Percentiles rank a stretch among this genome's conserved stretches.
Conservation (phyloP, 2,113 vertebrate genomes). For the Vulpes lagopus region DNA sequence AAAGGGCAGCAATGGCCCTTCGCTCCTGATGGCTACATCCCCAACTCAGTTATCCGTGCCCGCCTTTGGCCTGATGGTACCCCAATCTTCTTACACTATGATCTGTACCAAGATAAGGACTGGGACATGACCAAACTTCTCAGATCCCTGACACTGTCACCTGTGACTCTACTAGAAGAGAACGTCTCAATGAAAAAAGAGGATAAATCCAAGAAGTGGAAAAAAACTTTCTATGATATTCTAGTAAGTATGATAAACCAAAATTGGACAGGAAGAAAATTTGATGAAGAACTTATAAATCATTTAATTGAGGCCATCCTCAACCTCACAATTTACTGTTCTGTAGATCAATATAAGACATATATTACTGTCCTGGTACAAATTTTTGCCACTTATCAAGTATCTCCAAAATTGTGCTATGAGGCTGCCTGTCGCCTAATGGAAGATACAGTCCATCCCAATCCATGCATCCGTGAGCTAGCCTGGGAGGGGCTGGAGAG, state of each 20-base stretch:
- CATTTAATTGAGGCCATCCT: constrained; percentile 59
- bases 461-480: constrained; percentile 1
- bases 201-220: background rate
- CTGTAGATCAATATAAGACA: constrained; percentile 54
- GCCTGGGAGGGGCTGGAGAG: constrained; percentile 74
- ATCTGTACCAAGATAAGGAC: background rate
- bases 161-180: background rate
- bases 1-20: constrained; percentile 69
- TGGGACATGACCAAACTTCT: background rate
- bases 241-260: background rate
- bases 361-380: constrained; percentile 59
- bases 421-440: constrained; percentile 53
- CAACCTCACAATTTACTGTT: constrained; percentile 60
- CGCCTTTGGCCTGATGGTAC: constrained; percentile 73
- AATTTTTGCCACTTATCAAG: constrained; percentile 33
- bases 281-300: background rate
- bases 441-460: constrained; percentile 62
- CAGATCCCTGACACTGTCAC: background rate
- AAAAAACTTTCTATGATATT: background rate
- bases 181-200: background rate
- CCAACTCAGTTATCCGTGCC: constrained; percentile 83
- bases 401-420: background rate
- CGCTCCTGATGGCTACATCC: constrained; percentile 83
- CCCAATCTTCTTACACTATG: constrained; percentile 37
- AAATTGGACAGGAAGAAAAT: constrained; percentile 33